A percentile compares a stretch with the other conserved stretches of the same genome.
Conservation (phyloP, 2,113 vertebrate genomes). For the Budorcas taxicolor region DNA sequence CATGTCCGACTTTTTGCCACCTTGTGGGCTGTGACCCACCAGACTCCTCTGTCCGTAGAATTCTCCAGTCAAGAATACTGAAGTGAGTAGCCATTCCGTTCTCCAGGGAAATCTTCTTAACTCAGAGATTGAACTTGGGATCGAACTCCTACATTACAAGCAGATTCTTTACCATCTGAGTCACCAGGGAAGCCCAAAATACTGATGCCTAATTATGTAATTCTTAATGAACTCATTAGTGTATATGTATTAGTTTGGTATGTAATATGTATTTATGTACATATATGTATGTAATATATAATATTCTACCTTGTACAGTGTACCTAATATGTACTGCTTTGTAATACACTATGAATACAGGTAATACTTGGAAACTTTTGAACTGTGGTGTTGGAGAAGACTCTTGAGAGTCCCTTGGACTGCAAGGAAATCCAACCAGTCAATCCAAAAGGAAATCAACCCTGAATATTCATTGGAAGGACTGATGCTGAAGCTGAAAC, state of each 20-base stretch:
- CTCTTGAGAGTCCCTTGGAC: not conserved
- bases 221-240: not conserved
- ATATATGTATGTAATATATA: not conserved
- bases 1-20: fast-evolving
- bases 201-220: not conserved
- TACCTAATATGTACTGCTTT: not conserved
- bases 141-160: not conserved
- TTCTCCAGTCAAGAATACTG: not conserved
- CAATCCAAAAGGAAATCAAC: not conserved
- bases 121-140: not conserved
- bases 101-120: not conserved
- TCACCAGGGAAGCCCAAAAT: not conserved
- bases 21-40: not conserved
- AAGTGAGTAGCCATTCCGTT: not conserved
- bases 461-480: not conserved
- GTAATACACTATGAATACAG: not conserved
- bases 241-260: not conserved
- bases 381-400: not conserved
- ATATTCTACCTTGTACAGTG: not conserved
- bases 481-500: not conserved
- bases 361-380: not conserved
- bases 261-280: not conserved
- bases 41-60: not conserved
- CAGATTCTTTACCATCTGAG: not conserved
- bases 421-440: not conserved